Evolutionary conservation across 2,888 invertebrate genomes (phyloP).

Genomic region (Synergus laeviventris): DNA sequence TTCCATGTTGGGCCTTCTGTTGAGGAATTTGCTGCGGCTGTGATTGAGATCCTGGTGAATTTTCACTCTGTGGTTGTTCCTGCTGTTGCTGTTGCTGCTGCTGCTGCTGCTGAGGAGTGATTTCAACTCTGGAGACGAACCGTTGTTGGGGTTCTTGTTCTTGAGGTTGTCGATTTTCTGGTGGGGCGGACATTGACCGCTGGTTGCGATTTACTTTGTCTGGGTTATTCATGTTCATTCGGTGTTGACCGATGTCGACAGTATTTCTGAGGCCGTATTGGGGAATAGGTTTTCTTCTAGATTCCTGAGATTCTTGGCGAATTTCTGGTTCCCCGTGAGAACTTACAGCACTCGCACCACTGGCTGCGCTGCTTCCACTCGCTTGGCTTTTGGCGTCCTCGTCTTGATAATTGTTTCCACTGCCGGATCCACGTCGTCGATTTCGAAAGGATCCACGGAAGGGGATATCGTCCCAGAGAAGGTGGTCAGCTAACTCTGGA

Average conservation of each 20-base stretch:
- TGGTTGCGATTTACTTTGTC: slow-evolving; percentile 79
- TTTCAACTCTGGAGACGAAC: slow-evolving; percentile 69
- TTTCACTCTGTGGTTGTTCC: slow-evolving; percentile 53
- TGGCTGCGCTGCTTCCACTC: slow-evolving; percentile 70
- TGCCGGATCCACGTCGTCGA: slow-evolving; percentile 63
- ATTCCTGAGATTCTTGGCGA: slow-evolving; percentile 47
- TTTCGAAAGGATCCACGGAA: slow-evolving; percentile 64
- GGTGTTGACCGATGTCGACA: slow-evolving; percentile 85
- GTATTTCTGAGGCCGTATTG: slow-evolving; percentile 87
- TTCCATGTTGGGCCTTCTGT: slow-evolving; percentile 71
- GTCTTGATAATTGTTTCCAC: slow-evolving; percentile 62
- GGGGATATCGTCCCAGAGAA: slow-evolving; percentile 76
- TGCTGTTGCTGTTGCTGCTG: slow-evolving; percentile 65
- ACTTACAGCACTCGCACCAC: slow-evolving; percentile 69
- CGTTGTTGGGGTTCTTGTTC: slow-evolving; percentile 57
- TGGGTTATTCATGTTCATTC: slow-evolving; percentile 78
- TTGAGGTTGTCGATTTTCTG: slow-evolving; percentile 78
- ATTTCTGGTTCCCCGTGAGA: slow-evolving; percentile 67
- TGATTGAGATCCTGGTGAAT: slow-evolving; percentile 62
- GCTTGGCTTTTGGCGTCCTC: slow-evolving; percentile 72
- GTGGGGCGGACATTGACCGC: slow-evolving; percentile 89
- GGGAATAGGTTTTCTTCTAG: slow-evolving; percentile 76
- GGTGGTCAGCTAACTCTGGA: slow-evolving; percentile 85
- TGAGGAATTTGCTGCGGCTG: slow-evolving; percentile 61
- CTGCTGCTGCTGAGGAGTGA: slow-evolving; percentile 61